These are phyloP conservation scores for Chesias legatella DNA, from an alignment of 2,888 invertebrate genomes.

Conservation along the genomic window DNA sequence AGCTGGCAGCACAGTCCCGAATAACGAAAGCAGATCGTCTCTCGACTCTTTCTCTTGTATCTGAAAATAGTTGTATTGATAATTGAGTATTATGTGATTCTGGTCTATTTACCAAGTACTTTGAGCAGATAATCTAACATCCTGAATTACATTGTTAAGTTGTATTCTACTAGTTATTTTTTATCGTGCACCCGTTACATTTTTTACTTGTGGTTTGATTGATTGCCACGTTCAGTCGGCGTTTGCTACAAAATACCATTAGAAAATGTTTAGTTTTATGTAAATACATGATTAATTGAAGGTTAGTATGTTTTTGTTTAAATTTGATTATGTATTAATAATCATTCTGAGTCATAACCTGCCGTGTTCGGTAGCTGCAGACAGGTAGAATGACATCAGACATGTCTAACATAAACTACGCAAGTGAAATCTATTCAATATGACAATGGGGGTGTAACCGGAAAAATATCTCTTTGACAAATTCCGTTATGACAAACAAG, in stretches of 20 bases:
- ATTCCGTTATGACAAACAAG: too few relatives aligned
- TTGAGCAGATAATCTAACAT: too few relatives aligned
- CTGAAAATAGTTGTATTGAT: too few relatives aligned
- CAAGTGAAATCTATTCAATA: slow-evolving; percentile 16
- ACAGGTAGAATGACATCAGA: slow-evolving; percentile 45
- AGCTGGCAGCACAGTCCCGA: too few relatives aligned
- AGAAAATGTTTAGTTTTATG: slow-evolving; percentile 38
- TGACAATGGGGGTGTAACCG: slow-evolving; percentile 3
- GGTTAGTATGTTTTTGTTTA: slow-evolving; percentile 14
- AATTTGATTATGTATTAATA: slow-evolving; percentile 22
- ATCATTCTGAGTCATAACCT: slow-evolving; percentile 23
- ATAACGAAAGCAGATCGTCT: too few relatives aligned
- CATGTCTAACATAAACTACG: slow-evolving; percentile 19
- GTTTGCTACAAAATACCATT: slow-evolving; percentile 27
- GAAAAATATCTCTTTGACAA: too few relatives aligned
- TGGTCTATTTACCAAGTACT: too few relatives aligned
- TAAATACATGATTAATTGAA: slow-evolving; percentile 21
- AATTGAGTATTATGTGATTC: too few relatives aligned
- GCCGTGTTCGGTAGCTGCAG: slow-evolving; percentile 16
- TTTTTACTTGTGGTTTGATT: slow-evolving; percentile 16
- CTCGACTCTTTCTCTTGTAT: too few relatives aligned
- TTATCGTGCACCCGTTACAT: slow-evolving; percentile 39
- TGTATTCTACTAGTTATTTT: too few relatives aligned
- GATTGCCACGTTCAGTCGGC: slow-evolving; percentile 60
- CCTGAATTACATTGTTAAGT: too few relatives aligned